Percentiles rank a stretch among this genome's conserved stretches.
Evolutionary conservation across 2,888 invertebrate genomes (phyloP).

Genomic region (Trissonchulus latispiculum): DNA sequence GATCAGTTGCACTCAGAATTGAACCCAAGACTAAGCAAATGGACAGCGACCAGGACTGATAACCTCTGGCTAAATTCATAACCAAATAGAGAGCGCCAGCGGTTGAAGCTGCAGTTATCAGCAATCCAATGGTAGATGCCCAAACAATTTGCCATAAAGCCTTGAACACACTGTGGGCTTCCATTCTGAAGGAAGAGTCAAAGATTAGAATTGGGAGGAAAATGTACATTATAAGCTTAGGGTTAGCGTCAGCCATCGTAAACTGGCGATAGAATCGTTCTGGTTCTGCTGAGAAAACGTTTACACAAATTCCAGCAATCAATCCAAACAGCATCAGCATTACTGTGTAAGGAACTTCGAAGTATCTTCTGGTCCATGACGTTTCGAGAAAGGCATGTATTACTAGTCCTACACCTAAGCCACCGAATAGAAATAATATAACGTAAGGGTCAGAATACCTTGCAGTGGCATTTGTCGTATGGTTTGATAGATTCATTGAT

Average conservation of each 20-base stretch:
- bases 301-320: neutral
- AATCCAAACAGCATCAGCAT: constrained; percentile 3
- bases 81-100: neutral
- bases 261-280: neutral
- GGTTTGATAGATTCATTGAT: no score
- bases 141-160: neutral
- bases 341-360: constrained; percentile 14
- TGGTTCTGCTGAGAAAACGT: constrained; percentile 1
- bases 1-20: constrained; percentile 49
- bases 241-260: constrained; percentile 29
- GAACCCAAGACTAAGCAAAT: constrained; percentile 46
- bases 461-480: no score
- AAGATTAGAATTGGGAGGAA: constrained; percentile 48
- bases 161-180: constrained; percentile 43
- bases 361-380: neutral
- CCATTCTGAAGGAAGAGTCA: constrained; percentile 48
- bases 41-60: constrained; percentile 42
- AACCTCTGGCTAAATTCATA: neutral
- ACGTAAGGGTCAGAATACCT: neutral
- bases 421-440: constrained; percentile 14
- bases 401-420: constrained; percentile 5
- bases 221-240: constrained; percentile 44
- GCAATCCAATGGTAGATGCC: neutral
- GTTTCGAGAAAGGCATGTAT: neutral
- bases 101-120: neutral